Base-by-base conservation (phyloP, 2,113 vertebrate species). In the Sciurus niger region DNA sequence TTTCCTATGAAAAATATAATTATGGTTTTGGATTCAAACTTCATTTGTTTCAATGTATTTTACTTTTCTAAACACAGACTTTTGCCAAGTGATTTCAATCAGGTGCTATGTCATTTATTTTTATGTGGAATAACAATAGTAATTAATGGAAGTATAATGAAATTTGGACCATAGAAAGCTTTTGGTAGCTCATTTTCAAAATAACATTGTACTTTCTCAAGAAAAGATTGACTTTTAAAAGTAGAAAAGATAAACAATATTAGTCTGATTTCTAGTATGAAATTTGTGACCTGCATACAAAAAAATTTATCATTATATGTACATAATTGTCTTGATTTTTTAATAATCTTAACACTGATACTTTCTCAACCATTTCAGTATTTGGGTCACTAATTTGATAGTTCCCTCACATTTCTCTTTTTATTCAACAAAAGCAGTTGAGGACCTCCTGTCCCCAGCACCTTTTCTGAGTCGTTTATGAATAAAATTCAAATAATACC, bases 121-220 rank as follows among this genome's bases (percentile, higher is more conserved):
- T 95, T 67, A 85, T 28, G 55, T 9, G 82, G 24, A 91, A 78
- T 73, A 77, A 25, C 30, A 60, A n/a, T 65, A 88, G 3, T 58
- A 37, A 73, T 89, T 95, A 93, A 84, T 73, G 48, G 16, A 74
- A 84, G 5, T 14, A 91, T 34, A 79, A 68, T 90, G 24, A 63
- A 84, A 93, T 65, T 51, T 74, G 30, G 16, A 48, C 68, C 93
- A 4, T 32, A 77, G 60, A 77, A 84, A 70, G 55, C 24, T 4
- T 28, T 43, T 43, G 51, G 13, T 76, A 82, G 12, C 25, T 60
- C 16, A 79, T 88, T 63, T 84, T 46, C 32, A 40, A 95, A 24
- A 86, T 40, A 93, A 84, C 18, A 34, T 20, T 90, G 28, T 65
- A 8, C 48, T 86, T 91, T 16, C 0, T 63, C 90, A 92, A 9